phyloP scores from a whole-genome alignment of 2,797 vertebrate species.

The Cossypha dichroa region DNA sequence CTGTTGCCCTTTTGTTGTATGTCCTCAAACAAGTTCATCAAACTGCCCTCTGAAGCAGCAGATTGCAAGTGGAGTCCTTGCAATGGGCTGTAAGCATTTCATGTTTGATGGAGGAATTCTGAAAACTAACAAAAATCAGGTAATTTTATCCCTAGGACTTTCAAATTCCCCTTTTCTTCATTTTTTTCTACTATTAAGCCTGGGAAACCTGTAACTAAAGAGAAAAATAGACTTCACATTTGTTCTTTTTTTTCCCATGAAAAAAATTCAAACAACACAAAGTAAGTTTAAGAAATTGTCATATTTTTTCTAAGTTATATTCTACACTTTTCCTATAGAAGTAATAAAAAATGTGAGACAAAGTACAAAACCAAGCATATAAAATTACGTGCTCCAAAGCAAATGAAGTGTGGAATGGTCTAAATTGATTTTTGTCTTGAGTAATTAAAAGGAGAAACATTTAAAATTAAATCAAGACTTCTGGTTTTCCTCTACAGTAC shows the following conservation, averaged over 20 bases:
- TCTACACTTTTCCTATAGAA: background rate
- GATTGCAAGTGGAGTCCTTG: background rate
- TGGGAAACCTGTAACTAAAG: background rate
- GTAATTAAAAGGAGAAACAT: background rate
- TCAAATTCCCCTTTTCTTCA: background rate
- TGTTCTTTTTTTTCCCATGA: background rate
- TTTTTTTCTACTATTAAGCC: background rate
- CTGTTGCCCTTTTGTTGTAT: background rate
- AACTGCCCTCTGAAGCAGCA: background rate
- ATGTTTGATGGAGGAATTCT: background rate
- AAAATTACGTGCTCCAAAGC: background rate
- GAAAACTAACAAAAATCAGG: background rate
- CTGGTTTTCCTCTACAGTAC: background rate
- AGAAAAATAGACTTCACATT: background rate
- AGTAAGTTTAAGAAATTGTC: background rate
- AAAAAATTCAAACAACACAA: background rate
- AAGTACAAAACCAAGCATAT: background rate
- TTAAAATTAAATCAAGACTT: background rate
- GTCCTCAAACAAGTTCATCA: fast-evolving
- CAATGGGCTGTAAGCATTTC: fast-evolving
- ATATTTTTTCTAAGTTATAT: background rate
- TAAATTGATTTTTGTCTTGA: constrained; percentile 8
- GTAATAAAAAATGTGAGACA: background rate
- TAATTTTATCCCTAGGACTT: background rate
- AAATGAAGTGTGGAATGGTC: background rate